Conservation (phyloP, 2,797 vertebrate genomes). For the Scolopax rusticola region DNA sequence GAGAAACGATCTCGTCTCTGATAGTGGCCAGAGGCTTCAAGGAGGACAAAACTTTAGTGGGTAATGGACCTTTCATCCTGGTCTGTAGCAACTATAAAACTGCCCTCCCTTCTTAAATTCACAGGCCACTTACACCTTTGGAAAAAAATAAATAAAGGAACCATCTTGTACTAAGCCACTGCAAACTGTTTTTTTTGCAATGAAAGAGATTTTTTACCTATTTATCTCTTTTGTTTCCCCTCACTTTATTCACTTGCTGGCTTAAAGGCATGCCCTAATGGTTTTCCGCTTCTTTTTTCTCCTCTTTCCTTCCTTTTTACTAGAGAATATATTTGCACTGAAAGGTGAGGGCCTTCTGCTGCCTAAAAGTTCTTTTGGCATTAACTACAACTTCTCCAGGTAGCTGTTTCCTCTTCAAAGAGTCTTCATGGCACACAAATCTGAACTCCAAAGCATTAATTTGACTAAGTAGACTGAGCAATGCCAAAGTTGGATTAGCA, state of each 20-base stretch:
- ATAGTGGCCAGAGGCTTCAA: conserved; percentile 35
- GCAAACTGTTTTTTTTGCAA: background rate
- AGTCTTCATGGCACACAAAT: background rate
- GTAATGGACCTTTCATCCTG: background rate
- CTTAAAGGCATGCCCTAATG: background rate
- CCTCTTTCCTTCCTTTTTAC: background rate
- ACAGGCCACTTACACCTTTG: background rate
- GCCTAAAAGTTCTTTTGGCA: background rate
- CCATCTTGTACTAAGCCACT: background rate
- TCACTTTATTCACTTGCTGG: background rate
- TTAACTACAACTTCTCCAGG: background rate
- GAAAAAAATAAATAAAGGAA: background rate
- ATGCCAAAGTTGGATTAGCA: background rate
- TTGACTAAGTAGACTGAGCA: background rate
- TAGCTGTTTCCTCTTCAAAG: background rate
- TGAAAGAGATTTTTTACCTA: background rate
- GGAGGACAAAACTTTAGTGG: background rate
- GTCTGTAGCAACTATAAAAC: background rate
- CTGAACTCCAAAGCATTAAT: background rate
- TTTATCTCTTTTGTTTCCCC: background rate
- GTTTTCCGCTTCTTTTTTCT: background rate
- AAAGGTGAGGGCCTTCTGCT: background rate
- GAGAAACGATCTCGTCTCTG: conserved; percentile 1
- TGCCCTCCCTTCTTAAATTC: background rate
- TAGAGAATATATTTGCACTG: background rate